Evolutionary conservation across 1,140 invertebrate genomes (phyloP).

Genomic region (Hypothenemus hampei): DNA sequence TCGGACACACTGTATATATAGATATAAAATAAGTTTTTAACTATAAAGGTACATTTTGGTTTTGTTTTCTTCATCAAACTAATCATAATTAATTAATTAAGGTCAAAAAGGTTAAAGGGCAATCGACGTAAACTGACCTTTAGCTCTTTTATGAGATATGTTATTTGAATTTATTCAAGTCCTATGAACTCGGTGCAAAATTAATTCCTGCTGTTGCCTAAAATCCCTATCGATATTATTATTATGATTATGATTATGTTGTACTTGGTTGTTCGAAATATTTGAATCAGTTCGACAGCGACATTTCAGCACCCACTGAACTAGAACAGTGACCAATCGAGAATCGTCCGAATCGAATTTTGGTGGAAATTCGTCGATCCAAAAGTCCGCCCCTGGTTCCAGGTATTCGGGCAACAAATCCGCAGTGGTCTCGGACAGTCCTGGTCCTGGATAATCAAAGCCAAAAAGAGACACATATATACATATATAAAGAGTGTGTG

Average conservation of each 20-base stretch:
- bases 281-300: slow-evolving; percentile 30
- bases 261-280: slow-evolving; percentile 8
- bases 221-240: background rate
- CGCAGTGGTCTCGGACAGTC: slow-evolving; percentile 25
- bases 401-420: slow-evolving; percentile 39
- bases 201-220: slow-evolving; percentile 19
- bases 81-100: no score
- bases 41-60: no score
- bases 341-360: slow-evolving; percentile 30
- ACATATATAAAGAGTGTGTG: no score
- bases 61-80: no score
- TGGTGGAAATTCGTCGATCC: slow-evolving; percentile 34
- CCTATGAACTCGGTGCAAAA: slow-evolving; percentile 42
- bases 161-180: slow-evolving; percentile 25
- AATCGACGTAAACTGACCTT: no score
- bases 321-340: slow-evolving; percentile 33
- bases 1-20: no score
- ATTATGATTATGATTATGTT: background rate
- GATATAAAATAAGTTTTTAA: no score
- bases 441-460: slow-evolving; percentile 28
- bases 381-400: slow-evolving; percentile 39
- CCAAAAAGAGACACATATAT: no score
- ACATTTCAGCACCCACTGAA: slow-evolving; percentile 44
- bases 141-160: no score
- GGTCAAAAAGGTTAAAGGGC: no score